Evolutionary conservation across 92 coral and sea anemone genomes (phyloP), one percentile per base, ranked within the genome.

Genomic region (Bergia sp.): DNA sequence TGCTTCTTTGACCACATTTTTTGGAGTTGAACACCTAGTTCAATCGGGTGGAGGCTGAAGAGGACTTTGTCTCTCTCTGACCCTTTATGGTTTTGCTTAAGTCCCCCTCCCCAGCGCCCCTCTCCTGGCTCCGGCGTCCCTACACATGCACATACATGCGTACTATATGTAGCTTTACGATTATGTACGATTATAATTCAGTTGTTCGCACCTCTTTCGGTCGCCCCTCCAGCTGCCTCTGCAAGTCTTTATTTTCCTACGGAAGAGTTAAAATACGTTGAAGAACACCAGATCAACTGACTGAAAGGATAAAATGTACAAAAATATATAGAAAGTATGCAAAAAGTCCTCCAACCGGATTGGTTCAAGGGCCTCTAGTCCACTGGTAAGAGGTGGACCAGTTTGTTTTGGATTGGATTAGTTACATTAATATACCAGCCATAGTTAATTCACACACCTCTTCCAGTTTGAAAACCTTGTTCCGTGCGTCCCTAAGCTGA

Each of bases 191-290:
- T 23, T 29, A 36, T 6, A 38, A 50, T 79, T 11, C 38, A n/a
- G 23, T 37, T 15, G 20, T 37, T 80, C 40, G 73, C 64, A 80
- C 87, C 71, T 79, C 90, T 83, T 88, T 57, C 38, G 67, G 20
- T 16, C 72, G 82, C 23, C 66, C 37, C 23, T 73, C 93, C 57
- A 91, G 20, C 61, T 78, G 91, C 37, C 89, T 81, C 76, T 86
- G 92, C 53, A 94, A 89, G n/a, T 94, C 93, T 76, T 45, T 92
- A 82, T 94, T 94, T 82, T 94, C 96, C 96, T 94, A 67, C 29
- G 43, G 47, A 57, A 76, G 23, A 45, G 37, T 45, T 12, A 38
- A 40, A 12, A 50, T 18, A 50, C 3, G 37, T 43, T 16, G 11
- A n/a, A 2, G 4, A 79, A 1, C 69, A n/a, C 49, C 21, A 16